Conservation (phyloP, 2,888 invertebrate species). For the Zootermopsis nevadensis region DNA sequence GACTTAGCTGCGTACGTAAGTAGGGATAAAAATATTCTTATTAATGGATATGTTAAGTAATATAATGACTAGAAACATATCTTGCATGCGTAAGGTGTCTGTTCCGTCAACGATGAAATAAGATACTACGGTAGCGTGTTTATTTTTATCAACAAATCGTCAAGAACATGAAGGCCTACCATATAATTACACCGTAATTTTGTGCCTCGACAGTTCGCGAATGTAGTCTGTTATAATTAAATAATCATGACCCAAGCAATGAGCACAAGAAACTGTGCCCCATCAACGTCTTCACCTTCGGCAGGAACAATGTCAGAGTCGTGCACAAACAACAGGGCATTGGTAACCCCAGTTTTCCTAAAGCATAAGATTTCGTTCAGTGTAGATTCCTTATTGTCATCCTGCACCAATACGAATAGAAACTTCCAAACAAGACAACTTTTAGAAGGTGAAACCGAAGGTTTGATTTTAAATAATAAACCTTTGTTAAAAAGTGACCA, state of each 20-base stretch:
- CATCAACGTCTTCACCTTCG: conserved; percentile 11
- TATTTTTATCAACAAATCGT: no score
- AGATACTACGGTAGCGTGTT: no score
- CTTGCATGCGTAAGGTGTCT: no score
- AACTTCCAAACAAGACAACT: background rate
- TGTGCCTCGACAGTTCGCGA: no score
- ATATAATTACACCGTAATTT: no score
- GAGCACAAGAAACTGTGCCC: background rate
- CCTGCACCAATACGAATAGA: background rate
- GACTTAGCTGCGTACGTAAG: no score
- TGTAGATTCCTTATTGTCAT: conserved; percentile 72
- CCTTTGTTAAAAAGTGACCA: conserved; percentile 5
- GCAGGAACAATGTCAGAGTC: background rate
- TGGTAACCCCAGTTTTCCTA: conserved; percentile 59
- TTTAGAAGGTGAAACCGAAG: background rate
- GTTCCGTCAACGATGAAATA: no score
- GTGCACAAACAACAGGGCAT: background rate
- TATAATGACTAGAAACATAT: no score
- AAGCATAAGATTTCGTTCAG: conserved; percentile 80
- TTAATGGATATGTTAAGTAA: no score
- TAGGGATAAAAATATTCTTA: no score
- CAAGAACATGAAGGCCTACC: no score
- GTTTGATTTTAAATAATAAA: background rate
- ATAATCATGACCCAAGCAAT: background rate
- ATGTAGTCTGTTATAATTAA: background rate